phyloP scores from a whole-genome alignment of 2,888 invertebrate species.

The Troglohyphantes excavatus region DNA sequence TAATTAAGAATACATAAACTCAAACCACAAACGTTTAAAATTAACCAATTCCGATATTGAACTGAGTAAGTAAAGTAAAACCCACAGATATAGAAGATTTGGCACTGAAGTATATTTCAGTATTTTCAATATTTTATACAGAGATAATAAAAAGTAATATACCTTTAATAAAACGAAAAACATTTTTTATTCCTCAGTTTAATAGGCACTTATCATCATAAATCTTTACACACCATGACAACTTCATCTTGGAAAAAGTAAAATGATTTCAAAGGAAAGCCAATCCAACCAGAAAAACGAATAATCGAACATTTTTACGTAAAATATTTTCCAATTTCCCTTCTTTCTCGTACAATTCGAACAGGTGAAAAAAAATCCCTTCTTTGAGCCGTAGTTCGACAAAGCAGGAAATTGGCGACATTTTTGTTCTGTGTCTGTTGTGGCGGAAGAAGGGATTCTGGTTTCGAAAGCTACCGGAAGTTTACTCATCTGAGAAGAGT shows the following conservation, averaged over 20 bases:
- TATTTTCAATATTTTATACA: too few relatives aligned
- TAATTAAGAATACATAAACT: too few relatives aligned
- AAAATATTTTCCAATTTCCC: conserved; percentile 51
- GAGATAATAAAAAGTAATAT: too few relatives aligned
- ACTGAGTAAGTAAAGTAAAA: too few relatives aligned
- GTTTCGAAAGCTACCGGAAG: conserved; percentile 40
- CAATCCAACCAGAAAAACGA: conserved; percentile 33
- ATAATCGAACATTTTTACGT: too few relatives aligned
- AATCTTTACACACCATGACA: conserved; percentile 33
- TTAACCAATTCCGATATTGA: too few relatives aligned
- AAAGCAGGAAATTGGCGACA: conserved; percentile 62
- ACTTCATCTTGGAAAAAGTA: conserved; percentile 10
- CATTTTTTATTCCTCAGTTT: conserved; percentile 3
- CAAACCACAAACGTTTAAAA: too few relatives aligned
- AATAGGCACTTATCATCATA: conserved; percentile 41
- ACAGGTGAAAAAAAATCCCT: conserved; percentile 36
- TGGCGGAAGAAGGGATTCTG: conserved; percentile 17
- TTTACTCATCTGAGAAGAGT: conserved; percentile 53
- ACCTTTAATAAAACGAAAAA: not conserved
- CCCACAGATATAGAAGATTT: too few relatives aligned
- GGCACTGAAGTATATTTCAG: too few relatives aligned
- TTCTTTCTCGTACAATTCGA: conserved; percentile 27
- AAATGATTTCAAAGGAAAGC: conserved; percentile 33
- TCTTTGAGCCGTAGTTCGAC: conserved; percentile 19
- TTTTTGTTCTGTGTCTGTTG: conserved; percentile 41